phyloP scores from a whole-genome alignment of 2,113 vertebrate species.

The Siniperca chuatsi region DNA sequence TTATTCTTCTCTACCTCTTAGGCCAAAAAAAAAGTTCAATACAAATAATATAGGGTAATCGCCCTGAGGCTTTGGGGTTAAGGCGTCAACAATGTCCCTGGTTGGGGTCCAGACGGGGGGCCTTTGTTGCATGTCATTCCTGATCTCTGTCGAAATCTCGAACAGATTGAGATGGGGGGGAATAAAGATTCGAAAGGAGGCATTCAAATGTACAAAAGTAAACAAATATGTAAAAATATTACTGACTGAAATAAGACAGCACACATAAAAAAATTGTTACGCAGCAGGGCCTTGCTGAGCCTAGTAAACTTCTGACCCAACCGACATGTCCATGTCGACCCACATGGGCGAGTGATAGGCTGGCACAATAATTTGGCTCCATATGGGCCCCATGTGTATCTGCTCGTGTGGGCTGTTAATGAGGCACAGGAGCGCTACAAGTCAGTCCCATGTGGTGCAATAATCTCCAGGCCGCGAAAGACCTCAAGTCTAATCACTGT shows the following conservation, averaged over 20 bases:
- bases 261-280: neutral
- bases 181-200: neutral
- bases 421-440: neutral
- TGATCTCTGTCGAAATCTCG: no score
- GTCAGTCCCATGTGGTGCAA: neutral
- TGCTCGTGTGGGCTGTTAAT: constrained; percentile 6
- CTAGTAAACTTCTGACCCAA: neutral
- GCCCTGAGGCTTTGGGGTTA: no score
- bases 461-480: neutral
- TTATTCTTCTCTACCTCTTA: no score
- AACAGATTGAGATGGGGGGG: no score
- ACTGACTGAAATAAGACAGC: neutral
- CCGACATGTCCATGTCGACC: neutral
- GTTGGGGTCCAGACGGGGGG: no score
- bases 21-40: no score
- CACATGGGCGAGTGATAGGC: neutral
- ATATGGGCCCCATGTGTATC: neutral
- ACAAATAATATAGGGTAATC: no score
- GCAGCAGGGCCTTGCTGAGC: neutral
- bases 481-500: neutral
- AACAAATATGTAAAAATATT: neutral
- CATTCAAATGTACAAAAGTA: neutral
- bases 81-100: no score
- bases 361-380: neutral
- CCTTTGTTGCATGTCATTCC: no score